Evolutionary conservation across 1,140 invertebrate genomes (phyloP), one percentile per base, ranked within the genome.

Genomic region (Megalopta genalis): DNA sequence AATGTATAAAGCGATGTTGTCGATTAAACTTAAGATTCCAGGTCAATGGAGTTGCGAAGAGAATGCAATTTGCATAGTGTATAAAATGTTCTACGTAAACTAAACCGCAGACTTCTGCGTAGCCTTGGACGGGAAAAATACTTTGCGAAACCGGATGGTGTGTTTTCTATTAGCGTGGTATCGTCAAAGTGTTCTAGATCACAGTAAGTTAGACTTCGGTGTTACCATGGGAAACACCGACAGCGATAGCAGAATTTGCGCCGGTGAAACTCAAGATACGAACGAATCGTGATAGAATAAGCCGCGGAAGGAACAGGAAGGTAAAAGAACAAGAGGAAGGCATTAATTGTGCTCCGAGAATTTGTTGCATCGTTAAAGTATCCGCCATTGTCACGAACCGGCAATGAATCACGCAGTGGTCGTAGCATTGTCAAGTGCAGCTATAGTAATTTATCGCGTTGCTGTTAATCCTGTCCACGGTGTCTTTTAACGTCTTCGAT

Each of bases 281-380:
- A 46, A 21, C 7, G 54, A 76, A 49, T 46, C 21, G 52, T 4
- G 27, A 49, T 25, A 60, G n/a, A 39, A 66, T 39, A 70, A 69
- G 16, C 0, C 7, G 21, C 7, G 21, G 25, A 23, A 21, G 12
- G 5, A 23, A 16, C 16, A 21, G 6, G 52, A 37, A 14, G 64
- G 10, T 5, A 14, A 18, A 67, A 67, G 64, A 69, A 69, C 65
- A 77, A 77, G 67, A 70, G 66, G 67, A 77, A 63, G 57, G 67
- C 75, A 77, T 77, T 77, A 77, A 77, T 77, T 77, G 75, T 52
- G n/a, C 10, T 16, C 25, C 57, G 67, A 62, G 75, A 77, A 77
- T 77, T 77, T 70, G 66, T 77, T 77, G 67, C 67, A 77, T 77
- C 67, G 59, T 77, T 77, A 70, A 77, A 63, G 75, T 70, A 77